phyloP scores from a whole-genome alignment of 2,113 vertebrate species.

The Mastomys coucha region DNA sequence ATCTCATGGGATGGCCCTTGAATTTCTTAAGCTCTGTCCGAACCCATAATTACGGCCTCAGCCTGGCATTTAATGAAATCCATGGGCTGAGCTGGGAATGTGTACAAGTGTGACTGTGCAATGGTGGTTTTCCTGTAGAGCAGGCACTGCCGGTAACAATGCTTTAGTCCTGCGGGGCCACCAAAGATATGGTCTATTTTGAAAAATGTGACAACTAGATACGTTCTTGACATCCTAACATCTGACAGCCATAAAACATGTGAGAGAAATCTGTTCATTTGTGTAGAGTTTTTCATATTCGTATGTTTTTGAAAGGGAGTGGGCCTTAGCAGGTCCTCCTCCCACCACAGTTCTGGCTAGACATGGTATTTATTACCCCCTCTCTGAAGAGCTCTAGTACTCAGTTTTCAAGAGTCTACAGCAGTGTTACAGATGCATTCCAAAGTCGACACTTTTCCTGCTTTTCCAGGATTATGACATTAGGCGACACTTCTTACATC shows the following conservation, averaged over 20 bases:
- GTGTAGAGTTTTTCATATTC: neutral
- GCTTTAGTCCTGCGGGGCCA: neutral
- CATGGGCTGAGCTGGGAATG: constrained; percentile 5
- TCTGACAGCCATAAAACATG: neutral
- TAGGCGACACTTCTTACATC: neutral
- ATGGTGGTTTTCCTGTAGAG: neutral
- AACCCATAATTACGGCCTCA: neutral
- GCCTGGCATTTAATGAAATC: neutral
- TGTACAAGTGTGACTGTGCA: neutral
- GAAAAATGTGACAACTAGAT: neutral
- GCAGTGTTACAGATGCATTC: neutral
- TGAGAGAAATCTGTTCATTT: neutral
- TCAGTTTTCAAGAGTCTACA: neutral
- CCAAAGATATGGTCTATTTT: neutral
- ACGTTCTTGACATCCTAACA: constrained; percentile 1
- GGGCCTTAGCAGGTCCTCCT: neutral
- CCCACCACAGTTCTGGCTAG: neutral
- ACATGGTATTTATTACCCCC: neutral
- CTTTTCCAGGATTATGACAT: neutral
- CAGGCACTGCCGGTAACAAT: neutral
- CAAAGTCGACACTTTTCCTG: neutral
- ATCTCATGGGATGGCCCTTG: neutral
- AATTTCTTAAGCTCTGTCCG: neutral
- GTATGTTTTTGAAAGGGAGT: neutral
- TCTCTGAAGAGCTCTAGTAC: neutral